Conservation (phyloP, 2,888 invertebrate species). For the Scaptomyza parva region DNA sequence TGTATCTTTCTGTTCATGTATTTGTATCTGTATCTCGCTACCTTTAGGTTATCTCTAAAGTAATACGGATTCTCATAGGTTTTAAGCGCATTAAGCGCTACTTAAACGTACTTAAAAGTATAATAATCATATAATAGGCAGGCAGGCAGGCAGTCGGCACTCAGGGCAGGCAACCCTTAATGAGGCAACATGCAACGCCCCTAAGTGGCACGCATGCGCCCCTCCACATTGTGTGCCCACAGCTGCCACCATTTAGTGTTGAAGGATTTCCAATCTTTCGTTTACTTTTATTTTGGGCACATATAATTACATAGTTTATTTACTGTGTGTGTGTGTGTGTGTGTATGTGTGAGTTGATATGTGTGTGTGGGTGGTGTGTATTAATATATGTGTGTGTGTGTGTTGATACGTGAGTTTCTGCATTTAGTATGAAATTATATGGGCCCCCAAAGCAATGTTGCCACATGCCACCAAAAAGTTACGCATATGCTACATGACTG, state of each 20-base stretch:
- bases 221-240: slow-evolving; percentile 7
- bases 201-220: slow-evolving; percentile 52
- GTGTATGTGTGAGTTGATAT: too few relatives aligned
- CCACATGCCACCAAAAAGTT: slow-evolving; percentile 3
- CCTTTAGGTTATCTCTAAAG: neutral
- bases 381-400: slow-evolving; percentile 56
- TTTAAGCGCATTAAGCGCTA: slow-evolving; percentile 65
- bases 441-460: slow-evolving; percentile 24
- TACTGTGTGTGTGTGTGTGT: slow-evolving; percentile 45
- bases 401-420: too few relatives aligned
- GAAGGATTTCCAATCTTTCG: slow-evolving; percentile 38
- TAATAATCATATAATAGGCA: slow-evolving; percentile 26
- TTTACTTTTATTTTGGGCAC: slow-evolving; percentile 52
- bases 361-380: too few relatives aligned
- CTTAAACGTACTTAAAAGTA: slow-evolving; percentile 52
- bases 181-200: slow-evolving; percentile 40
- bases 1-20: slow-evolving; percentile 9
- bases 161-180: slow-evolving; percentile 62
- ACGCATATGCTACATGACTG: slow-evolving; percentile 56
- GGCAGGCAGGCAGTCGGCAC: neutral
- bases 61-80: slow-evolving; percentile 33
- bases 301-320: slow-evolving; percentile 69
- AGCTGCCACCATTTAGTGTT: slow-evolving; percentile 37
- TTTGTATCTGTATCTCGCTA: slow-evolving; percentile 26
- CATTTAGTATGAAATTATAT: slow-evolving; percentile 77